These are phyloP conservation scores for Phalacrocorax pelagicus DNA, from an alignment of 2,113 vertebrate genomes.

Conservation along the genomic window DNA sequence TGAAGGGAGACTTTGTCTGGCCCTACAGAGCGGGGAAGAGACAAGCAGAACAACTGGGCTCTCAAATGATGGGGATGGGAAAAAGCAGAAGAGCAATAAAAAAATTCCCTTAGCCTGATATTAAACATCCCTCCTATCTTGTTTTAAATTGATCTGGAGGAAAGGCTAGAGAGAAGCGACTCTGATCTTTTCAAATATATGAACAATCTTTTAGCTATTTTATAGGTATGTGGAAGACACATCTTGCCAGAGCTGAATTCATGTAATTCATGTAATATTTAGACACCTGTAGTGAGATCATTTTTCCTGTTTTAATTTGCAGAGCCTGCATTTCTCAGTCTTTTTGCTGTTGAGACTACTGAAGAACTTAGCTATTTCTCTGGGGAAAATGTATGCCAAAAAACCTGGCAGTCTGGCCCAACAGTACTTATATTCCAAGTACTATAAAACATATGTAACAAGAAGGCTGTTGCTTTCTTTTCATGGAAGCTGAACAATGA, in stretches of 20 bases:
- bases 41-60: background rate
- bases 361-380: constrained; percentile 4
- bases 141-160: background rate
- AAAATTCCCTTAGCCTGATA: background rate
- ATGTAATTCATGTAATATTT: constrained; percentile 13
- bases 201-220: background rate
- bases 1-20: background rate
- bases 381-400: background rate
- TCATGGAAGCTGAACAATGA: background rate
- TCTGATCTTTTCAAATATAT: background rate
- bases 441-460: background rate
- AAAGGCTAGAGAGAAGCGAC: background rate
- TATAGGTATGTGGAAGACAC: background rate
- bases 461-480: constrained; percentile 9
- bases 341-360: constrained; percentile 2
- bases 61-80: background rate
- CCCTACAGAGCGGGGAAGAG: background rate
- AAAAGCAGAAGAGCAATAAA: background rate
- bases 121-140: background rate
- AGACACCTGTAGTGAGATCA: background rate
- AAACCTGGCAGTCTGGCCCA: background rate
- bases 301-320: constrained; percentile 42
- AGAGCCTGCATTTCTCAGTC: background rate
- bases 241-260: background rate
- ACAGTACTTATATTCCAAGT: background rate